These are phyloP conservation scores for Oxyruncus cristatus DNA, from an alignment of 2,113 vertebrate species.

Conservation along the genomic window DNA sequence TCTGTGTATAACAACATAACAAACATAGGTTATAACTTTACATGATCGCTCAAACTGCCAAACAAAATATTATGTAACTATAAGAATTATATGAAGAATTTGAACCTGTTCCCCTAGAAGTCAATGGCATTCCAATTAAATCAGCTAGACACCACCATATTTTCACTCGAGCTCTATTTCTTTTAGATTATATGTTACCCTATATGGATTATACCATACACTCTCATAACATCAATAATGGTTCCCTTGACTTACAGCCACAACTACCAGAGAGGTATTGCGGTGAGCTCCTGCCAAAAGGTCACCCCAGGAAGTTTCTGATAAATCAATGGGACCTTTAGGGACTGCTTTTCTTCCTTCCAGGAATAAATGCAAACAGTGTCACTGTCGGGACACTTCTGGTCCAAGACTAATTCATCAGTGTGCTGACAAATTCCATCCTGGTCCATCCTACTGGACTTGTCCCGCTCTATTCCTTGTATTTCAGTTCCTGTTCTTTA, in stretches of 20 bases:
- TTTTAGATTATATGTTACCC: not conserved
- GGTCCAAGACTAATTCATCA: not conserved
- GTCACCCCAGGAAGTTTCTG: not conserved
- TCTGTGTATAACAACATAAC: not conserved
- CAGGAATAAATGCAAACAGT: not conserved
- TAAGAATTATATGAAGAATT: not conserved
- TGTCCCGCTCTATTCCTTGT: not conserved
- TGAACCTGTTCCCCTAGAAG: not conserved
- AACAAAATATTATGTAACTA: accelerated
- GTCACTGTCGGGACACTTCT: not conserved
- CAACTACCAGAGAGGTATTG: not conserved
- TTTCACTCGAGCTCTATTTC: not conserved
- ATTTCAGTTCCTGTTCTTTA: not conserved
- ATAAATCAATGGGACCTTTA: conserved; percentile 16
- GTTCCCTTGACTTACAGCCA: not conserved
- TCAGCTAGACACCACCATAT: not conserved
- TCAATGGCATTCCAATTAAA: not conserved
- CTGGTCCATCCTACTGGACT: not conserved
- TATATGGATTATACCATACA: not conserved
- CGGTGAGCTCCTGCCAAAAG: not conserved
- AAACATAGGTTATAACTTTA: not conserved
- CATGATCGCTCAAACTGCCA: not conserved
- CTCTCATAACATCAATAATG: not conserved
- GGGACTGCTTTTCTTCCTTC: not conserved
- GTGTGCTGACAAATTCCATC: not conserved